Base-by-base conservation (phyloP, 2,113 vertebrate species). In the Trichechus manatus region DNA sequence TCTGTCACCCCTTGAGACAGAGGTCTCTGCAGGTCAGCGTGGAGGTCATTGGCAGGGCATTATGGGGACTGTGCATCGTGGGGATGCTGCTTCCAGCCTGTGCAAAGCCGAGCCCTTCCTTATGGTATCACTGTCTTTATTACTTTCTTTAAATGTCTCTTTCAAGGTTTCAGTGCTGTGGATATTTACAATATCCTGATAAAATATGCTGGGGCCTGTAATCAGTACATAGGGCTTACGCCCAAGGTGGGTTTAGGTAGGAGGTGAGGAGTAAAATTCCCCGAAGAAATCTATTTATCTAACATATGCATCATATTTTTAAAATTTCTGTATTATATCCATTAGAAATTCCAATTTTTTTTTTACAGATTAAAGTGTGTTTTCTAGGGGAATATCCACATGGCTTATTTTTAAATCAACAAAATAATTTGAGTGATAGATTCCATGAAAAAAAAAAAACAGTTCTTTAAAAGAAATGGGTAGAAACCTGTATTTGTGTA, bases 1-100 rank as follows among this genome's bases (percentile, higher is more conserved):
- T 98, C 96, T 98, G 95, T 97, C 94, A 97, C 97, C 97, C 97
- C 98, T 97, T 96, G 98, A 98, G 98, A 98, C 95, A 33, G 96
- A 98, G 96, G 97, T 98, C 95, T 98, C 59, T 95, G 90, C 92
- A 95, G 98, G 97, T 98, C 97, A 98, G 94, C 56, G 5, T 90
- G 50, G 98, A 96, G 97, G 98, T 98, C 98, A 97, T 29, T 81
- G 95, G 72, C 95, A 93, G 95, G 97, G 96, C 97, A 87, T 95
- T 92, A 25, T 89, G 83, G 91, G 94, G 93, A 87, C 96, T 84
- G 95, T 70, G 70, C 78, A 61, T 97, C 63, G 83, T 94, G 33
- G n/a, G 91, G 93, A 92, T 27, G 53, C 64, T 20, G 0, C 25
- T 25, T 95, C 72, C 84, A 3, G 63, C 42, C 86, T 95, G 61